Evolutionary conservation across 2,888 invertebrate genomes (phyloP).

Genomic region (Drosophila lacicola): DNA sequence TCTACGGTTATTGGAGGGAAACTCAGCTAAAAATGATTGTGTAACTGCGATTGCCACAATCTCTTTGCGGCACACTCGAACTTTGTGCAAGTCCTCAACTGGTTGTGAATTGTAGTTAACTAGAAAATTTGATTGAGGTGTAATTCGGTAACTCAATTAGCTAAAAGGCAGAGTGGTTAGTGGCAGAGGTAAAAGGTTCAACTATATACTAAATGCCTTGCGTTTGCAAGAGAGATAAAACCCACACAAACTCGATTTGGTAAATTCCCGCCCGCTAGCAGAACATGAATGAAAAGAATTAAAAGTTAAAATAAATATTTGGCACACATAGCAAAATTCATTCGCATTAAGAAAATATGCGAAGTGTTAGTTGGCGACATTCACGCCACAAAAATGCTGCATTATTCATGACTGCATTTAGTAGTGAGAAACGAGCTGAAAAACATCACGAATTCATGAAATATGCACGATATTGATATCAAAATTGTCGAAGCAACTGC

Average conservation of each 20-base stretch:
- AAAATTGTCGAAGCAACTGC: conserved; percentile 53
- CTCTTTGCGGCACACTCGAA: conserved; percentile 1
- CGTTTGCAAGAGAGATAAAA: too few relatives aligned
- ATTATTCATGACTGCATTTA: conserved; percentile 50
- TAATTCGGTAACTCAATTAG: conserved; percentile 8
- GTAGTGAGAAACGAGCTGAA: conserved; percentile 45
- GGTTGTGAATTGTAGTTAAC: conserved; percentile 24
- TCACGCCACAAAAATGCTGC: conserved; percentile 27
- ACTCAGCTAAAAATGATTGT: conserved; percentile 54
- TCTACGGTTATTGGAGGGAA: conserved; percentile 37
- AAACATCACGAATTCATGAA: conserved; percentile 55
- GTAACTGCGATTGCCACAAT: conserved; percentile 42
- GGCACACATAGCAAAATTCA: not conserved
- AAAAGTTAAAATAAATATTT: too few relatives aligned
- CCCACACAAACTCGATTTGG: too few relatives aligned
- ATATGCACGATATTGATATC: conserved; percentile 67
- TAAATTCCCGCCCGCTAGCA: not conserved
- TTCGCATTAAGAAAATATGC: not conserved
- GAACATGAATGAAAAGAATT: not conserved
- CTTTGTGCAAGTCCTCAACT: conserved; percentile 24
- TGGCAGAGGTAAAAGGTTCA: not conserved
- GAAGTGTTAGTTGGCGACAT: conserved; percentile 8
- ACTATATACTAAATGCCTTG: not conserved
- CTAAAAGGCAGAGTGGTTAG: not conserved
- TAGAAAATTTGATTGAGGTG: conserved; percentile 21